phyloP scores from a whole-genome alignment of 1,140 invertebrate species.

The Ptiloglossa arizonensis region DNA sequence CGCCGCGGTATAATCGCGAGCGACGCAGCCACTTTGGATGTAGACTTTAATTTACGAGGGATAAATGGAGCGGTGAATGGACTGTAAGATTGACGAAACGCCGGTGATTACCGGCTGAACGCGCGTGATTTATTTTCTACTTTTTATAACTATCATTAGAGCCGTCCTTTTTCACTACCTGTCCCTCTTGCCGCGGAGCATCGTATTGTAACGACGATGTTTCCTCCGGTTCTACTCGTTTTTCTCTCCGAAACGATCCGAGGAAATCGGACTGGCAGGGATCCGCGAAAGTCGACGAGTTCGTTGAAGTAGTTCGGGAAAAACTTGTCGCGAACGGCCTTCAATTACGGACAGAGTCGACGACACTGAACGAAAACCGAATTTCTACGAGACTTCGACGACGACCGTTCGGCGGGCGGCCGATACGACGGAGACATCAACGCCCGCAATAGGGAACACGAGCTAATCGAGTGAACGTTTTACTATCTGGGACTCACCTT shows the following conservation, averaged over 20 bases:
- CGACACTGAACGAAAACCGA: background rate
- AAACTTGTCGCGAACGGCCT: too few species aligned
- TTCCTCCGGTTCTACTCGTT: too few species aligned
- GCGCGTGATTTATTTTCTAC: conserved; percentile 47
- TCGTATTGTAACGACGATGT: background rate
- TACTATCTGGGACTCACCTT: conserved; percentile 63
- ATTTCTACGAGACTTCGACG: background rate
- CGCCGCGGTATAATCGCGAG: conserved; percentile 51
- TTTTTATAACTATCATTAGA: conserved; percentile 49
- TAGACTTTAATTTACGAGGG: conserved; percentile 52
- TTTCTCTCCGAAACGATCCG: too few species aligned
- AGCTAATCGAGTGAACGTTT: too few species aligned
- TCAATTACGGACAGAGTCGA: background rate
- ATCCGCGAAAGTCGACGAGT: too few species aligned
- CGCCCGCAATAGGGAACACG: background rate
- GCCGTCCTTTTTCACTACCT: conserved; percentile 12
- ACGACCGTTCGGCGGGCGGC: background rate
- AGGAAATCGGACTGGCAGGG: too few species aligned
- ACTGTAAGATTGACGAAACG: conserved; percentile 54
- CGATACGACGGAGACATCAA: conserved; percentile 14
- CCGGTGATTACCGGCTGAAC: conserved; percentile 49
- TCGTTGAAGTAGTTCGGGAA: too few species aligned
- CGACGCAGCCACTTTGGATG: conserved; percentile 43
- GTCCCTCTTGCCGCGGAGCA: background rate
- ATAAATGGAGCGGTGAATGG: conserved; percentile 55